Evolutionary conservation across 2,888 invertebrate species (phyloP), one percentile per base, ranked within the genome.

Genomic region (Xanthia icteritia): DNA sequence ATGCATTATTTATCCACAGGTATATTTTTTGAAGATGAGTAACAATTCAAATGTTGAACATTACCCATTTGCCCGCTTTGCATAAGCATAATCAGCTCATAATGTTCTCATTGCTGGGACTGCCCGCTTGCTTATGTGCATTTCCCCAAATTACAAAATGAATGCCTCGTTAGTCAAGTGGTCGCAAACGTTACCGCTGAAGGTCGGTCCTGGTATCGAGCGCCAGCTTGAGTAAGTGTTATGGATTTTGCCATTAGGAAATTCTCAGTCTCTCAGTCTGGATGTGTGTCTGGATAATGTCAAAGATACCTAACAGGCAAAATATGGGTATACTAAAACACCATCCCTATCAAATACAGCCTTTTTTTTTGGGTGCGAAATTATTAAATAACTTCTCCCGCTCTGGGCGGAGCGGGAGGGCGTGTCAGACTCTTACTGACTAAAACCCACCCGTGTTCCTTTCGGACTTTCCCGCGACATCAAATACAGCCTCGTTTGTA

Each of bases 11-110:
- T 74, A 63, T 63, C 0, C 2, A 39, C 54, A 39, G 39, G 54
- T 56, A n/a, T 39, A 58, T 64, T 76, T 76, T 63, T 77, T 27
- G 31, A 8, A 60, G n/a, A 60, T 66, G n/a, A 17, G 17, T 54
- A n/a, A n/a, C 2, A 5, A n/a, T 54, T 54, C n/a, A n/a, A n/a
- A n/a, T n/a, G 56, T 56, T 56, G n/a, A 5, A 56, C 5, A 56
- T n/a, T 54, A 54, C 51, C 3, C 2, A 23, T 8, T 56, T 5
- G 20, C 48, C 48, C 6, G 6, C 20, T 51, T 20, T 20, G 48
- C 17, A 6, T 20, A 6, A 6, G 1, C 48, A 51, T 51, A 20
- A 6, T 51, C 20, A 51, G 48, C 48, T 6, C 6, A 17, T 20
- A 48, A 17, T 51, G 20, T 20, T 20, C 51, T 20, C 20, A 6